phyloP scores from a whole-genome alignment of 2,888 invertebrate genomes.

The Petrophora chlorosata region DNA sequence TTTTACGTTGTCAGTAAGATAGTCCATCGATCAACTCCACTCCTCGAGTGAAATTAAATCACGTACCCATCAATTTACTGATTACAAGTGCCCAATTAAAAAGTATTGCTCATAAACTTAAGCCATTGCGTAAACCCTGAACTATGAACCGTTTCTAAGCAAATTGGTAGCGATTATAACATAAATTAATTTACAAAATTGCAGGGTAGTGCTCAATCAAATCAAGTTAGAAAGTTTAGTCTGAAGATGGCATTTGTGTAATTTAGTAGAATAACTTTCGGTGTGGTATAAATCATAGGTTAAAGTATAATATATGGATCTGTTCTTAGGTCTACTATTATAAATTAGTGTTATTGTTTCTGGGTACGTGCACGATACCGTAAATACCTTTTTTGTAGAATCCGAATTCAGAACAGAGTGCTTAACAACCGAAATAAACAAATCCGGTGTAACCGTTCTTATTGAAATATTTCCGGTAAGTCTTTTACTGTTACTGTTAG shows the following conservation, averaged over 20 bases:
- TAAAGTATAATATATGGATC: neutral
- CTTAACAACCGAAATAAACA: too few relatives aligned
- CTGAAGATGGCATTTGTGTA: conserved; percentile 19
- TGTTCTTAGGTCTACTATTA: neutral
- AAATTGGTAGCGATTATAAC: conserved; percentile 49
- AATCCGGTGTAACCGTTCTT: too few relatives aligned
- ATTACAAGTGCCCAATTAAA: conserved; percentile 55
- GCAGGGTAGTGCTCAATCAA: conserved; percentile 53
- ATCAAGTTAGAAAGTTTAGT: conserved; percentile 51
- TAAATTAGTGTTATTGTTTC: neutral
- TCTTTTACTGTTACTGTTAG: too few relatives aligned
- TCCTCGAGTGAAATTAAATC: conserved; percentile 42
- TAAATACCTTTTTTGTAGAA: too few relatives aligned
- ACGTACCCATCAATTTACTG: conserved; percentile 39
- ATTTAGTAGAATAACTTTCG: conserved; percentile 12
- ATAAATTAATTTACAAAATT: conserved; percentile 60
- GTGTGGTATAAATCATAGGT: conserved; percentile 27
- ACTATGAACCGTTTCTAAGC: conserved; percentile 59
- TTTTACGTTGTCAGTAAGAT: conserved; percentile 29
- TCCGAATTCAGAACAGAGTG: too few relatives aligned
- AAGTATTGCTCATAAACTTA: conserved; percentile 46
- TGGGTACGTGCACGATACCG: too few relatives aligned
- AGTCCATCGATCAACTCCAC: conserved; percentile 28
- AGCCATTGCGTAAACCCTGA: conserved; percentile 55
- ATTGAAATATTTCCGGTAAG: too few relatives aligned